Evolutionary conservation across 1,140 invertebrate genomes (phyloP), one percentile per base, ranked within the genome.

Genomic region (Acyrthosiphon pisum): DNA sequence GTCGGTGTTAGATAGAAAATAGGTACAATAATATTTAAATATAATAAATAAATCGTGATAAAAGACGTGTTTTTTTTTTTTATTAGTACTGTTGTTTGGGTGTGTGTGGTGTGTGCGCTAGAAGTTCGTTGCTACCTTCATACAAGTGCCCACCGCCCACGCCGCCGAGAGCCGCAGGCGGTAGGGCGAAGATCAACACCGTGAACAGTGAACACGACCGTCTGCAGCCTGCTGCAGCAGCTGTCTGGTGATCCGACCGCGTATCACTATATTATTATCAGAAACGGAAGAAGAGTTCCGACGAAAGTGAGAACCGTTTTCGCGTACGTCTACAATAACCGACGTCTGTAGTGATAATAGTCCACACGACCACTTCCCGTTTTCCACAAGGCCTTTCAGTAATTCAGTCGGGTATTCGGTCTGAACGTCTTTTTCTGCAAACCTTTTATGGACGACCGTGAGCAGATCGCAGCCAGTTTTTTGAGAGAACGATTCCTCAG

Each of bases 401-500:
- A 35, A n/a, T 46, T 87, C 11, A 7, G 1, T n/a, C 18, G 9
- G 48, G 48, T 8, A n/a, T n/a, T n/a, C 30, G 18, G 86, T 50
- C 2, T 14, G 20, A 9, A 50, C 23, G 2, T 53, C 11, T 22
- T 60, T 56, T n/a, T 37, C 53, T 44, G 22, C 26, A 35, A 11
- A 26, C 20, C n/a, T n/a, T 53, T 6, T 41, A 93, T 93, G 91
- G 76, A 84, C 91, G 41, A 3, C 7, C 81, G 37, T 44, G 81
- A 93, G 14, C 91, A 93, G 30, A 53, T 41, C n/a, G 81, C 60
- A 9, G 91, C 91, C 48, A 56, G 91, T 86, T 86, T 93, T 84
- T 93, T 93, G 26, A 93, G 91, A 93, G 22, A 84, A 56, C 91
- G 91, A 84, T 93, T 93, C n/a, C 91, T 93, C 11, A 2, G 11